Conservation (phyloP, 2,113 vertebrate genomes). For the Chaenocephalus aceratus region DNA sequence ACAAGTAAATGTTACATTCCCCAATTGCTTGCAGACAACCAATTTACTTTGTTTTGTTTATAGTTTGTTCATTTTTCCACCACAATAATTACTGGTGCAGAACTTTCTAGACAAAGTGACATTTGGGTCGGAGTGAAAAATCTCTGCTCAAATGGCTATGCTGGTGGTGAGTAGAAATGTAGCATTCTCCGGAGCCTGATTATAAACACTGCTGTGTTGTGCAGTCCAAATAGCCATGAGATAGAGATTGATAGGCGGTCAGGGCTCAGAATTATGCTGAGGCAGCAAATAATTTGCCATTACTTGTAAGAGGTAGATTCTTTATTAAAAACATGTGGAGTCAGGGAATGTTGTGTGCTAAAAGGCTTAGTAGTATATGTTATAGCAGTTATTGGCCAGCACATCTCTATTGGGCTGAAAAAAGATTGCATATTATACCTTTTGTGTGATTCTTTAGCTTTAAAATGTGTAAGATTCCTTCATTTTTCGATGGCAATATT, state of each 20-base stretch:
- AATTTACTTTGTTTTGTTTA: background rate
- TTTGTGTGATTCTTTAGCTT: background rate
- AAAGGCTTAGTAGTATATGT: background rate
- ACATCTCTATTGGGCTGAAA: background rate
- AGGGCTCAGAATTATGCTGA: background rate
- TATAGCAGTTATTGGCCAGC: background rate
- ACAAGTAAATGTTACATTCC: background rate
- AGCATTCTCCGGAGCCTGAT: background rate
- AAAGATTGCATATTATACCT: background rate
- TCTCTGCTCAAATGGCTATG: background rate
- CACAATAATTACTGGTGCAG: background rate
- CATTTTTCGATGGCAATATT: background rate
- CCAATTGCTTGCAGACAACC: background rate
- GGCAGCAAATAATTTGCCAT: background rate
- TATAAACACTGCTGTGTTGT: background rate
- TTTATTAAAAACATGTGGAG: no score
- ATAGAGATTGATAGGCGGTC: background rate
- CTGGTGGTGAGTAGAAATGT: background rate
- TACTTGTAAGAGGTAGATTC: no score
- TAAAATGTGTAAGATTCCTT: background rate
- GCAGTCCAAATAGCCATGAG: slow-evolving; percentile 4
- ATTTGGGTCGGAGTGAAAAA: slow-evolving; percentile 7
- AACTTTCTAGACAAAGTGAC: background rate
- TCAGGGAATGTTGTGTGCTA: background rate
- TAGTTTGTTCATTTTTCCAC: background rate